Percentiles rank a stretch among this genome's conserved stretches.
These are phyloP conservation scores for Druon quercuslanigerum DNA, from an alignment of 1,140 invertebrate species.

Conservation along the genomic window DNA sequence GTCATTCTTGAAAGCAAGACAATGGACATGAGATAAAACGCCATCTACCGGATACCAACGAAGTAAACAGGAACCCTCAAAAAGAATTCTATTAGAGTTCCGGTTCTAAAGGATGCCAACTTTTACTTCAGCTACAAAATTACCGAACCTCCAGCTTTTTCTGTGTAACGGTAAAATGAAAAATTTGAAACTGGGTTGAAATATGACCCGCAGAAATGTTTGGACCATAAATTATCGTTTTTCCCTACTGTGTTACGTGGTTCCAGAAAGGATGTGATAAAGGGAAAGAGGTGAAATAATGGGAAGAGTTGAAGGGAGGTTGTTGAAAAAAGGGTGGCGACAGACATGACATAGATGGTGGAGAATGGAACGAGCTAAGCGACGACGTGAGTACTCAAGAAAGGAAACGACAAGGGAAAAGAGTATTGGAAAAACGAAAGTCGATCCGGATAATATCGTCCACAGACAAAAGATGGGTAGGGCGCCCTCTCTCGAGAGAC, in stretches of 20 bases:
- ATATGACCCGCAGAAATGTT: too few relatives aligned
- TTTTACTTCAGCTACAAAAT: too few relatives aligned
- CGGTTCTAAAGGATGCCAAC: too few relatives aligned
- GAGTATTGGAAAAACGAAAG: conserved; percentile 36
- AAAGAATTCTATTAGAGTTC: too few relatives aligned
- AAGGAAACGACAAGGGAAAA: conserved; percentile 20
- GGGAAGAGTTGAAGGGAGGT: background rate
- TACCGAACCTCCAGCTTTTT: too few relatives aligned
- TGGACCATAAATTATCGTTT: too few relatives aligned
- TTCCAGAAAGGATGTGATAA: conserved; percentile 32
- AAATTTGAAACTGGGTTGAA: too few relatives aligned
- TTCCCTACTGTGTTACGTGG: background rate
- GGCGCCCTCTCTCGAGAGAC: conserved; percentile 19
- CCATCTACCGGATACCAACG: too few relatives aligned
- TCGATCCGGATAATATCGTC: conserved; percentile 41
- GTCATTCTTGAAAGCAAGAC: too few relatives aligned
- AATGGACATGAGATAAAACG: too few relatives aligned
- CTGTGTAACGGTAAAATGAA: too few relatives aligned
- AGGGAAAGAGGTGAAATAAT: conserved; percentile 2
- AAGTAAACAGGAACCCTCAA: too few relatives aligned
- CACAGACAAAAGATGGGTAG: conserved; percentile 36
- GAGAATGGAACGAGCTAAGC: conserved; percentile 10
- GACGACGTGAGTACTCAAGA: background rate
- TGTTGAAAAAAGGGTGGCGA: background rate
- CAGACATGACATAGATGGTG: background rate